These are phyloP conservation scores for Atlantisia rogersi DNA, from an alignment of 2,113 vertebrate genomes.

Conservation along the genomic window DNA sequence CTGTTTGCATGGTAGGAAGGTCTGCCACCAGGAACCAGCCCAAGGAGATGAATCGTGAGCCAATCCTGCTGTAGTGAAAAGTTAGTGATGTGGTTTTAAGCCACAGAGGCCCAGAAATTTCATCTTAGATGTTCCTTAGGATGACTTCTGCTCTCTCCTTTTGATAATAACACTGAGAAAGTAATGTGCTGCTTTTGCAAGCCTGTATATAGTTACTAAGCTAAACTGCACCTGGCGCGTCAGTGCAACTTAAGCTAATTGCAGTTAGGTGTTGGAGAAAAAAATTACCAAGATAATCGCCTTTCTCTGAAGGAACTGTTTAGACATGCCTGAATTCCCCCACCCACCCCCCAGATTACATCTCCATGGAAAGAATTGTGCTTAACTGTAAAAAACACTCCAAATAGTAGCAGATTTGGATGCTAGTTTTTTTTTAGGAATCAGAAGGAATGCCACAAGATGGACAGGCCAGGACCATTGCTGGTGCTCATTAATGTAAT, in stretches of 20 bases:
- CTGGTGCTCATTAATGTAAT: background rate
- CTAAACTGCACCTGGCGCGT: background rate
- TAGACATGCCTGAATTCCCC: background rate
- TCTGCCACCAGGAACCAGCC: background rate
- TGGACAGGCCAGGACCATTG: background rate
- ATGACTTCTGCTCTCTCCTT: background rate
- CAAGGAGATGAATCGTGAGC: background rate
- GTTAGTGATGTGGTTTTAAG: background rate
- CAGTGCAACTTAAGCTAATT: background rate
- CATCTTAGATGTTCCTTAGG: background rate
- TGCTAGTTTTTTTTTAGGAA: background rate
- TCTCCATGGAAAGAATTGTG: background rate
- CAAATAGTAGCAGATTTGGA: background rate
- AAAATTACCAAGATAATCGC: background rate
- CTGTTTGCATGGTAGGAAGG: background rate
- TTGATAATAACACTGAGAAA: background rate
- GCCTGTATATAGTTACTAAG: background rate
- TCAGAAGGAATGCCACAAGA: background rate
- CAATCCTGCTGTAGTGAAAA: background rate
- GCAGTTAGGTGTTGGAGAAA: background rate
- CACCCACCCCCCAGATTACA: background rate
- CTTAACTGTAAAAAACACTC: background rate
- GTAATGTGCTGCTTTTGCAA: background rate
- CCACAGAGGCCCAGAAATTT: background rate
- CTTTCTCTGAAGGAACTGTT: background rate